phyloP scores from a whole-genome alignment of 2,888 invertebrate species.

The Ochlodes sylvanus region DNA sequence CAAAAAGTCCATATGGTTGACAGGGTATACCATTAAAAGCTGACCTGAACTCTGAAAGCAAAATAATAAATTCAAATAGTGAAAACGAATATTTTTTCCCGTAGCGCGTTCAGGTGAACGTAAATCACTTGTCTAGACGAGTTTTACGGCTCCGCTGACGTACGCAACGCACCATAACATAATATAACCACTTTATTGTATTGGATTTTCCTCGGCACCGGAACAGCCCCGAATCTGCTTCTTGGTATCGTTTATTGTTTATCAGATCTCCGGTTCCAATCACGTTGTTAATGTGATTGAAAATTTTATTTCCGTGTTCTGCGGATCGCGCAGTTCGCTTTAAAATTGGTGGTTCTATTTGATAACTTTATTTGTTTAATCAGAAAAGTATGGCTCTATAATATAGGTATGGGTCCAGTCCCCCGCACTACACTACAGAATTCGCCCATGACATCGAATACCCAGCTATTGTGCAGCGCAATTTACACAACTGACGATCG shows the following conservation, averaged over 20 bases:
- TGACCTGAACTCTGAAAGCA: conserved; percentile 10
- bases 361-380: neutral
- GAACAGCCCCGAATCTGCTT: conserved; percentile 42
- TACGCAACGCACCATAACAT: conserved; percentile 71
- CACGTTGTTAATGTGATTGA: conserved; percentile 44
- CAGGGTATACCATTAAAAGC: neutral
- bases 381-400: too few species aligned
- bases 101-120: conserved; percentile 65
- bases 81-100: conserved; percentile 47
- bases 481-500: too few species aligned
- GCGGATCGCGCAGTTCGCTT: conserved; percentile 14
- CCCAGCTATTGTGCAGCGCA: too few species aligned
- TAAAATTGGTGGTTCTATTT: conserved; percentile 28
- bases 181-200: conserved; percentile 62
- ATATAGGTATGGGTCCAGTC: too few species aligned
- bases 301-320: conserved; percentile 41
- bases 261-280: conserved; percentile 40
- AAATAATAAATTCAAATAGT: conserved; percentile 25
- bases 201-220: conserved; percentile 51
- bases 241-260: conserved; percentile 45
- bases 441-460: too few species aligned
- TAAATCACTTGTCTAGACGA: conserved; percentile 80
- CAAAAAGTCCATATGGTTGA: too few species aligned
- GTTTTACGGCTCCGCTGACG: conserved; percentile 70
- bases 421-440: too few species aligned